Evolutionary conservation across 1,140 invertebrate species (phyloP).

Genomic region (Drosophila micromelanica): DNA sequence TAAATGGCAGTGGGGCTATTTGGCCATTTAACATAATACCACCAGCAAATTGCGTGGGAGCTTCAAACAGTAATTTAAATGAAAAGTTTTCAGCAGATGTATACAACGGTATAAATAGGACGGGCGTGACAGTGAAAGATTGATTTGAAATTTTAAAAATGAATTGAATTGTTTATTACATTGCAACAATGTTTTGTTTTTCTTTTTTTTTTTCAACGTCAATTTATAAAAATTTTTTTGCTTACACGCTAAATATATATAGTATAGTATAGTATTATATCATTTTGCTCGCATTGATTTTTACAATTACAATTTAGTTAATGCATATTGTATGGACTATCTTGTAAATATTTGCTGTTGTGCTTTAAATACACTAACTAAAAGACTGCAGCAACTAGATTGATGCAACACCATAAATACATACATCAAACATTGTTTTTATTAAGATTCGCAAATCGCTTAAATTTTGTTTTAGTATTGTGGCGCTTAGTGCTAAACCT

Average conservation of each 20-base stretch:
- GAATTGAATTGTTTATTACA: slow-evolving; percentile 68
- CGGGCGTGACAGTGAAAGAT: slow-evolving; percentile 11
- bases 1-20: slow-evolving; percentile 8
- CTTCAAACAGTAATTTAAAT: background rate
- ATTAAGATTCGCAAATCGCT: slow-evolving; percentile 4
- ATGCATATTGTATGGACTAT: slow-evolving; percentile 31
- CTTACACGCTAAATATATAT: slow-evolving; percentile 60
- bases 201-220: slow-evolving; percentile 2
- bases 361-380: slow-evolving; percentile 28
- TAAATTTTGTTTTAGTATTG: slow-evolving; percentile 13
- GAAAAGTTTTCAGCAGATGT: background rate
- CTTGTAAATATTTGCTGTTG: slow-evolving; percentile 25
- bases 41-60: slow-evolving; percentile 3
- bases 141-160: slow-evolving; percentile 64
- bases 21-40: slow-evolving; percentile 49
- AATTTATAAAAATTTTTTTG: slow-evolving; percentile 50
- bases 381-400: slow-evolving; percentile 13
- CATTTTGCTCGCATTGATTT: slow-evolving; percentile 34
- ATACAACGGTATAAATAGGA: too few relatives aligned
- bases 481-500: slow-evolving; percentile 51
- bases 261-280: slow-evolving; percentile 44
- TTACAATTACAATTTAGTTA: slow-evolving; percentile 32
- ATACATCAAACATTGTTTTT: background rate
- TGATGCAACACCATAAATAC: slow-evolving; percentile 26
- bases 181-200: slow-evolving; percentile 46